phyloP scores from a whole-genome alignment of 2,888 invertebrate species.

The Chymomyza procnemis region DNA sequence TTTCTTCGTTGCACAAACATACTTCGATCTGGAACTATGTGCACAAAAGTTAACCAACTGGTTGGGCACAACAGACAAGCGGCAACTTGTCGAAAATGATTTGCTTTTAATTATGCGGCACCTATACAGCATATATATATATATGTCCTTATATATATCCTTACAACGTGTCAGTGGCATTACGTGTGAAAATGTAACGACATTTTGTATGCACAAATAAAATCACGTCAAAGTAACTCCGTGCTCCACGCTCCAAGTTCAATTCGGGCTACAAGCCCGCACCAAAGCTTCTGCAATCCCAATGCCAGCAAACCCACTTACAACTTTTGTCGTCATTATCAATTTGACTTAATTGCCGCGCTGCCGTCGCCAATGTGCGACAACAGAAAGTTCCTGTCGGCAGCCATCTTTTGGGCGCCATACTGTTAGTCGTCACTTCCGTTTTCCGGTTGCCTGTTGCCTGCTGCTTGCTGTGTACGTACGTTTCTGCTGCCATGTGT shows the following conservation, averaged over 20 bases:
- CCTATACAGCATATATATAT: too few species aligned
- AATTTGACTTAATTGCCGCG: slow-evolving; percentile 69
- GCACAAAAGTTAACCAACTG: slow-evolving; percentile 25
- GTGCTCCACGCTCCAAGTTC: slow-evolving; percentile 17
- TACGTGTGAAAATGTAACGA: slow-evolving; percentile 65
- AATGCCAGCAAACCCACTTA: slow-evolving; percentile 24
- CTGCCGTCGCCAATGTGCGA: slow-evolving; percentile 21
- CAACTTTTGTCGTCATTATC: slow-evolving; percentile 70
- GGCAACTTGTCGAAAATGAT: slow-evolving; percentile 69
- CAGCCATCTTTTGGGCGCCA: not conserved
- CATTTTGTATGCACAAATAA: slow-evolving; percentile 65
- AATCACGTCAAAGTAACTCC: slow-evolving; percentile 59
- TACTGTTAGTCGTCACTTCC: slow-evolving; percentile 17
- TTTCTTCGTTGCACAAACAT: slow-evolving; percentile 27
- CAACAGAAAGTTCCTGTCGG: slow-evolving; percentile 29
- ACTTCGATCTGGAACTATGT: not conserved
- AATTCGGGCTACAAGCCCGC: not conserved
- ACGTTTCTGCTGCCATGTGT: not conserved
- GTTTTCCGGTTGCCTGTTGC: slow-evolving; percentile 1
- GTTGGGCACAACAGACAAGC: slow-evolving; percentile 24
- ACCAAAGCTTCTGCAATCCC: not conserved
- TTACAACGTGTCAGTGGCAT: not conserved
- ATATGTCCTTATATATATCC: too few species aligned
- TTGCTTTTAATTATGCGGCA: slow-evolving; percentile 67
- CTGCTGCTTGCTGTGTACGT: not conserved